Evolutionary conservation across 1,140 invertebrate genomes (phyloP).

Genomic region (Zaprionus capensis): DNA sequence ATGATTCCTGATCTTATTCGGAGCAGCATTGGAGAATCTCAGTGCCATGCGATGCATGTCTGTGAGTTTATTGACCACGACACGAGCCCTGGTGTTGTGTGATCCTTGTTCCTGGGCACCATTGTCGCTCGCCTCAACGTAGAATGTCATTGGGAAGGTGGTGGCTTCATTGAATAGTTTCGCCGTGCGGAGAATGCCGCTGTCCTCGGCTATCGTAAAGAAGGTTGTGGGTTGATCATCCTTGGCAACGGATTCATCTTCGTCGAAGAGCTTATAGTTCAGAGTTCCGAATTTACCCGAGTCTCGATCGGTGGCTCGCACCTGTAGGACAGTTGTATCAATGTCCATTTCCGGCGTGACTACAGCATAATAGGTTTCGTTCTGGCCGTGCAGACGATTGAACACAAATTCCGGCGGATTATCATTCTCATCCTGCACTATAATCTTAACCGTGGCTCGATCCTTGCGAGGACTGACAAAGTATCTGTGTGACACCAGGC

Average conservation of each 20-base stretch:
- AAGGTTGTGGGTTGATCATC: conserved; percentile 85
- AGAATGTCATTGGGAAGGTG: conserved; percentile 90
- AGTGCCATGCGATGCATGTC: conserved; percentile 91
- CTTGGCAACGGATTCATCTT: conserved; percentile 85
- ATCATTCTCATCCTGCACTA: conserved; percentile 94
- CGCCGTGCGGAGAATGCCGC: conserved; percentile 90
- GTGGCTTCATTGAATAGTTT: conserved; percentile 89
- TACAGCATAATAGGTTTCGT: conserved; percentile 89
- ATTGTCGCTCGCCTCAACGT: conserved; percentile 86
- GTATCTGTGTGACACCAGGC: conserved; percentile 90
- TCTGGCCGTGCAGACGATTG: conserved; percentile 85
- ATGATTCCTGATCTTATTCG: conserved; percentile 88
- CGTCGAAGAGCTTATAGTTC: conserved; percentile 86
- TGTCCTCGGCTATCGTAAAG: conserved; percentile 89
- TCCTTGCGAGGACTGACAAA: conserved; percentile 90
- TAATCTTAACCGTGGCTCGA: conserved; percentile 90
- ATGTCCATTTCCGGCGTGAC: conserved; percentile 89
- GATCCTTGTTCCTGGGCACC: conserved; percentile 74
- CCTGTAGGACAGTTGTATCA: conserved; percentile 89
- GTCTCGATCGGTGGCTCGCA: conserved; percentile 91
- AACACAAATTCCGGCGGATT: conserved; percentile 93
- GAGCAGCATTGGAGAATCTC: conserved; percentile 90
- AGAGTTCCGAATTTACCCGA: conserved; percentile 92
- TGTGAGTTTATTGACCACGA: conserved; percentile 88
- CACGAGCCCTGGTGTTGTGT: conserved; percentile 70